Conservation (phyloP, 2,888 invertebrate genomes). For the Heteromurus nitidus region DNA sequence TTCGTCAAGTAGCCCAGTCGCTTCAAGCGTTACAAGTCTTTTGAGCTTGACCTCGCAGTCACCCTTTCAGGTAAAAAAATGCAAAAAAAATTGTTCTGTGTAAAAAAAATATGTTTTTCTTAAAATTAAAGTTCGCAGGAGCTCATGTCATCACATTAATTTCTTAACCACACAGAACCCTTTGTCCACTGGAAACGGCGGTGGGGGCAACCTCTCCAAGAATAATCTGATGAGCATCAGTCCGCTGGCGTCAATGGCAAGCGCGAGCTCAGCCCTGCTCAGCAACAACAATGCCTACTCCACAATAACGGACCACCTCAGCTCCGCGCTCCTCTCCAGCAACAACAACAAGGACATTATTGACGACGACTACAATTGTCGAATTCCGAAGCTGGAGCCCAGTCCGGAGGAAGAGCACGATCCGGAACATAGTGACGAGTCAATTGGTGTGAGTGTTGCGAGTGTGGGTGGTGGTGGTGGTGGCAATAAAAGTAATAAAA, state of each 20-base stretch:
- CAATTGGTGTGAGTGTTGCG: conserved; percentile 33
- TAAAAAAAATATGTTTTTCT: not conserved
- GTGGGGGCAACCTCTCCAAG: conserved; percentile 5
- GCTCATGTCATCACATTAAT: too few species aligned
- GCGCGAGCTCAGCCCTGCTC: conserved; percentile 50
- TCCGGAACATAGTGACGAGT: conserved; percentile 55
- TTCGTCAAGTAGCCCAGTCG: conserved; percentile 46
- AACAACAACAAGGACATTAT: conserved; percentile 50
- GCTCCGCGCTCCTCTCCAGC: conserved; percentile 22
- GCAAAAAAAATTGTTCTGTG: too few species aligned
- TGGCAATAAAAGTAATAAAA: conserved; percentile 31
- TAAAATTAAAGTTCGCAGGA: too few species aligned
- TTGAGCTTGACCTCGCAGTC: conserved; percentile 58
- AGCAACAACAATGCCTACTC: conserved; percentile 57
- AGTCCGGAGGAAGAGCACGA: conserved; percentile 51
- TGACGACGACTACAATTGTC: conserved; percentile 52
- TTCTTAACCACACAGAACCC: too few species aligned
- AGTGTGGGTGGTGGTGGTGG: conserved; percentile 22
- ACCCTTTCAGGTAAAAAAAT: conserved; percentile 44
- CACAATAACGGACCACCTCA: conserved; percentile 49
- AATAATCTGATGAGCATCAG: conserved; percentile 55
- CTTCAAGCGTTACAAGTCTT: conserved; percentile 54
- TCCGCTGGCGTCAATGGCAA: conserved; percentile 51
- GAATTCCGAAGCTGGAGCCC: conserved; percentile 49
- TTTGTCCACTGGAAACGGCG: conserved; percentile 39